Evolutionary conservation across 1,140 invertebrate genomes (phyloP).

Genomic region (Cyclina sinensis): DNA sequence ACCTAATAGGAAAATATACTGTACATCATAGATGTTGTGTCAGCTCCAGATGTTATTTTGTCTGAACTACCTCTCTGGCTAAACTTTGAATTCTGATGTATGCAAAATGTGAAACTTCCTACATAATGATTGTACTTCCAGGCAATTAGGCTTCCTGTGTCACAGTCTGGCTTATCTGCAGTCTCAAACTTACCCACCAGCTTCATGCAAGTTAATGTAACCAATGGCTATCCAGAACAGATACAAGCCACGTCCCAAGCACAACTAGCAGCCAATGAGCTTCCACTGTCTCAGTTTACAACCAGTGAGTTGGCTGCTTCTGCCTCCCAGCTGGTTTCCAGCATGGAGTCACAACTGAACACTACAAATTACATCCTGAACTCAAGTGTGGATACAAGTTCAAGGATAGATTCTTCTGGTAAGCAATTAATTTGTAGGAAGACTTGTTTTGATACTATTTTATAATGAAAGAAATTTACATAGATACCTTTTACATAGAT

Average conservation of each 20-base stretch:
- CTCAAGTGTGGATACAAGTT: neutral
- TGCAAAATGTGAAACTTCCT: no score
- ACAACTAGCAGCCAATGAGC: conserved; percentile 36
- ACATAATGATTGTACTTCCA: neutral
- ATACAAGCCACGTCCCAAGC: neutral
- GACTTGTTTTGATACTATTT: no score
- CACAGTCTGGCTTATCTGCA: neutral
- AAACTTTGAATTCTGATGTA: no score
- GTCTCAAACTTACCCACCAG: conserved; percentile 12
- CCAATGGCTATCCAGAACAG: conserved; percentile 13
- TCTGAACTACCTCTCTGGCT: no score
- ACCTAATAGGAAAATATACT: no score
- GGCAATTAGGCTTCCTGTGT: conserved; percentile 1
- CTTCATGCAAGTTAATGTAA: neutral
- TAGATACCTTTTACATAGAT: no score
- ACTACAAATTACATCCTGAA: neutral
- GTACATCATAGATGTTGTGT: no score
- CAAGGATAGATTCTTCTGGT: conserved; percentile 1
- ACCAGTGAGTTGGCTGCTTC: conserved; percentile 48
- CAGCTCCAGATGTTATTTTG: no score
- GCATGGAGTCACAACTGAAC: conserved; percentile 20
- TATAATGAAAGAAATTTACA: no score
- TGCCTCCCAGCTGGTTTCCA: conserved; percentile 15
- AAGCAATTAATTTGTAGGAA: neutral
- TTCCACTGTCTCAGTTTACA: conserved; percentile 2